Evolutionary conservation across 2,113 vertebrate species (phyloP), one percentile per base, ranked within the genome.

Genomic region (Pyxicephalus adspersus): DNA sequence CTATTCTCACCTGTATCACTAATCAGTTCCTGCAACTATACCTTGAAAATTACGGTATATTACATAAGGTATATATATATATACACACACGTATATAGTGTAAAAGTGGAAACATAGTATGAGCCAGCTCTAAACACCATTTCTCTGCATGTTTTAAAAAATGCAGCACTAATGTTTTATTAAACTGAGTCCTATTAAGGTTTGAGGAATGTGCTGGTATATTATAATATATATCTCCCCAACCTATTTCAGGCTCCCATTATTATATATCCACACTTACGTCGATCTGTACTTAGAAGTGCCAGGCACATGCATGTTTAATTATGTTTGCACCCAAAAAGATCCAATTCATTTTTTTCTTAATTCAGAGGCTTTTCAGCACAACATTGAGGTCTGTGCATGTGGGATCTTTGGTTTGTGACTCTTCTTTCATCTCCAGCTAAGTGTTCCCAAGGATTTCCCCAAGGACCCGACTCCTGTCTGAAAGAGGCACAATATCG

Each of bases 391-490:
- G 80, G 63, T 55, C 80, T 57, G 80, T 18, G 80, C 80, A 22
- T 65, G 50, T 81, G 80, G 79, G 80, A 81, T 65, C 80, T 38
- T 58, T 55, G 80, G 61, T 57, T 74, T 81, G 51, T 54, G 70
- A 75, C 70, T 66, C 6, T 34, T 60, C 80, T 73, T 81, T 81
- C 72, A 81, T 81, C 70, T 81, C 34, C 23, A 82, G 61, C 80
- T 82, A 74, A 82, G 64, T 82, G 80, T 75, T 66, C 80, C 80
- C 71, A 75, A 75, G 70, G 66, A 75, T 58, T 17, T 73, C 80
- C 80, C 80, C 52, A 34, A 50, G 61, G 80, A 82, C 63, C 31
- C 64, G 71, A 82, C 80, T 82, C 71, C 61, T 75, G 80, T 75
- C 80, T 82, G 80, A 65, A 45, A 66, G 71, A 81, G 75, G 61